A percentile compares a stretch with the other conserved stretches of the same genome.
Conservation (phyloP, 2,797 vertebrate genomes). For the Carapus acus region DNA sequence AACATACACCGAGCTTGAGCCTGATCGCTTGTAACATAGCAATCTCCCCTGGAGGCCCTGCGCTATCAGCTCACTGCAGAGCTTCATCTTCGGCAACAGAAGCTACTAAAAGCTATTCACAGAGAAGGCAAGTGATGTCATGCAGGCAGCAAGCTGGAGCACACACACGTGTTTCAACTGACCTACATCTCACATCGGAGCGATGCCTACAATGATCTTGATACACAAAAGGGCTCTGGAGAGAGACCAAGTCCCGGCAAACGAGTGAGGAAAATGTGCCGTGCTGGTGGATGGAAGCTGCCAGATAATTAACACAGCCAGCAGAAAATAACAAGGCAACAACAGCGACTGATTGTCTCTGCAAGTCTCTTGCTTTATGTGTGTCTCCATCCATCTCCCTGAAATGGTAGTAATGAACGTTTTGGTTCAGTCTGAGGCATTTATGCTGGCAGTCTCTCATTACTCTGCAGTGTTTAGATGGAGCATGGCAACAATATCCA, state of each 20-base stretch:
- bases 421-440: conserved; percentile 56
- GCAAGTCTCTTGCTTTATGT: neutral
- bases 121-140: conserved; percentile 61
- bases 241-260: conserved; percentile 26
- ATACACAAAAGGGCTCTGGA: conserved; percentile 51
- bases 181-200: conserved; percentile 62
- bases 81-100: conserved; percentile 47
- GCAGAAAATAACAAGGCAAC: conserved; percentile 1
- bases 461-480: conserved; percentile 43
- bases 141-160: conserved; percentile 20
- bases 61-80: conserved; percentile 36
- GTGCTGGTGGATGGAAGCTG: conserved; percentile 1
- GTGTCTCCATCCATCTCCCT: conserved; percentile 10
- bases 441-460: conserved; percentile 52
- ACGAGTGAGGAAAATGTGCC: conserved; percentile 22
- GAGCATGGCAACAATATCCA: conserved; percentile 46
- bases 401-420: conserved; percentile 64
- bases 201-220: conserved; percentile 50
- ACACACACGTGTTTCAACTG: conserved; percentile 42
- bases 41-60: conserved; percentile 18
- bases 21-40: conserved; percentile 3
- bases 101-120: conserved; percentile 62
- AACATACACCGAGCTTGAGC: conserved; percentile 8
- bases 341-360: neutral
- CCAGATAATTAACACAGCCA: conserved; percentile 5